Conservation (phyloP, 2,797 vertebrate species). For the Myiotriccus ornatus region DNA sequence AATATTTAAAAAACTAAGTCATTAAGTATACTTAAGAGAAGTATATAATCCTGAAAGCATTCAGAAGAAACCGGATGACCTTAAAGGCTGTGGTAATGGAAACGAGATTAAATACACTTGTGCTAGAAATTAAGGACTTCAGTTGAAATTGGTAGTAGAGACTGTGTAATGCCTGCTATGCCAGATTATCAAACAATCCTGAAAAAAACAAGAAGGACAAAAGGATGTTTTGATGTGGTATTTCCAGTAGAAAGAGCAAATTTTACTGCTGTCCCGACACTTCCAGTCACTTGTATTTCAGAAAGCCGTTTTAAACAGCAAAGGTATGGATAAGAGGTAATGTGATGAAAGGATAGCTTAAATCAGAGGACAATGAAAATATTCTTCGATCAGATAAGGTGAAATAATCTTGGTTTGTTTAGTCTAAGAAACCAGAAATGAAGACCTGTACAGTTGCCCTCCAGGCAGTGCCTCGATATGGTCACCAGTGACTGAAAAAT, state of each 20-base stretch:
- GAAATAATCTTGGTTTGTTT: background rate
- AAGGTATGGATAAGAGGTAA: background rate
- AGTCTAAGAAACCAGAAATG: background rate
- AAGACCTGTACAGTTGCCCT: background rate
- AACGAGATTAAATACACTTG: background rate
- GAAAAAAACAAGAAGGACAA: background rate
- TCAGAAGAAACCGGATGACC: background rate
- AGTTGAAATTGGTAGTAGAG: background rate
- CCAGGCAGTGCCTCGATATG: rapidly evolving
- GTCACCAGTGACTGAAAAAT: background rate
- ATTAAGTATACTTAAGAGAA: background rate
- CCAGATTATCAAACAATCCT: background rate
- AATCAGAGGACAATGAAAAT: background rate
- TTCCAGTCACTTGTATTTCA: background rate
- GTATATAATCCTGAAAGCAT: background rate
- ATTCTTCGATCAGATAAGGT: background rate
- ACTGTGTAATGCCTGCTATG: background rate
- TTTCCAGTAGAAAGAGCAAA: background rate
- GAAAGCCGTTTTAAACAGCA: background rate
- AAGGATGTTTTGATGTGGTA: background rate
- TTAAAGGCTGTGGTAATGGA: background rate
- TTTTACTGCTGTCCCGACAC: background rate
- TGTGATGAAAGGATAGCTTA: background rate
- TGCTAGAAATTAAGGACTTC: background rate
- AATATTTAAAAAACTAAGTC: background rate